Evolutionary conservation across 1,140 invertebrate species (phyloP), one percentile per base, ranked within the genome.

Genomic region (Drosophila seguyi): DNA sequence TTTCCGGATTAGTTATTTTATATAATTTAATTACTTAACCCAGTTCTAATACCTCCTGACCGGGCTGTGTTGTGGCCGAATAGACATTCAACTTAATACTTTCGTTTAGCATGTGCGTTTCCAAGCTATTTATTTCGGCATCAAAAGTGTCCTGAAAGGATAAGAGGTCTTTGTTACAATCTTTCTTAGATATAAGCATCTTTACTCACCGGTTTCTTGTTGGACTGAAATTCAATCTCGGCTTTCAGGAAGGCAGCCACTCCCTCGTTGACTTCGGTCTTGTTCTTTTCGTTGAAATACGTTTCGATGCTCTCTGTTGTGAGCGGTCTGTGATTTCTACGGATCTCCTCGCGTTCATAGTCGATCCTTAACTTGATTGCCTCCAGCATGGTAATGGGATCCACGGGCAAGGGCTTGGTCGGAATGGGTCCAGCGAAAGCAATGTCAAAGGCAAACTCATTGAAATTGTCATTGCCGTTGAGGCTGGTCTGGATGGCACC

Each of bases 321-420:
- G 4, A 44, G 4, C 0, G 39, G 47, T 11, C 27, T 16, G 1
- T 34, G 10, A n/a, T 11, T 29, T 0, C 69, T 81, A 2, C 48
- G 59, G 4, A 81, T 58, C 27, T 75, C 68, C 0, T 53, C 47
- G 0, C 88, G 75, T 27, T 92, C 90, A 1, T 71, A 44, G 14
- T 90, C 90, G 25, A 92, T 84, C 3, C 90, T 67, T n/a, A 88
- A 2, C 10, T 79, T 63, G 4, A 92, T 58, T 0, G 90, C 90
- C 29, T 92, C 90, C 25, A 92, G n/a, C 55, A 92, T 53, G 8
- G 66, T 76, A 0, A 92, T 88, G 20, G 90, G 90, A 68, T 90
- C 90, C 6, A 91, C 50, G 2, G 81, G 79, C 6, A 44, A n/a
- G 0, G 80, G 76, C 8, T 83, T 66, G 2, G n/a, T 3, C 0